Percentiles rank a stretch among this genome's conserved stretches.
Evolutionary conservation across 2,797 vertebrate genomes (phyloP).

Genomic region (Sus cebifrons): DNA sequence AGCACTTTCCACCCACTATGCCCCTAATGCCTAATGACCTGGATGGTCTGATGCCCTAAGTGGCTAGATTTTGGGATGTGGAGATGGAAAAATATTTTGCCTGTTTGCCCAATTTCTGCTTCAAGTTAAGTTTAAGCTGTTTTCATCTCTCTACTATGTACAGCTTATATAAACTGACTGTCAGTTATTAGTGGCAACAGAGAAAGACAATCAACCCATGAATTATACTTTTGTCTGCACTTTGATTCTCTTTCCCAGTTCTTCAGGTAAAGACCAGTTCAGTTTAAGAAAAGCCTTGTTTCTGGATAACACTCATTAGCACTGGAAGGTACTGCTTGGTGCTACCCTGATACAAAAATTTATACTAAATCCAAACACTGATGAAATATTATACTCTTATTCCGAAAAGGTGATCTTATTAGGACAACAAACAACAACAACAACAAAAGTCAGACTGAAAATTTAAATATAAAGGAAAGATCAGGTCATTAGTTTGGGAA

Average conservation of each 20-base stretch:
- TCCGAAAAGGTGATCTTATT: conserved; percentile 27
- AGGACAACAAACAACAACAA: conserved; percentile 59
- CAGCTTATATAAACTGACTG: conserved; percentile 60
- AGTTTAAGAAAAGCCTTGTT: conserved; percentile 54
- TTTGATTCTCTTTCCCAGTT: conserved; percentile 30
- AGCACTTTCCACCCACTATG: conserved; percentile 55
- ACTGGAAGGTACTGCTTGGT: not conserved
- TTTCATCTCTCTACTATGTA: conserved; percentile 67
- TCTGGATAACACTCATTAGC: conserved; percentile 31
- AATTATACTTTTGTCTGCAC: conserved; percentile 60
- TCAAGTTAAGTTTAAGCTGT: conserved; percentile 76
- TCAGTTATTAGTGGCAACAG: conserved; percentile 33
- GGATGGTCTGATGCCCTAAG: conserved; percentile 72
- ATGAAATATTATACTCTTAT: conserved; percentile 51
- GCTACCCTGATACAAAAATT: not conserved
- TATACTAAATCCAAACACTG: not conserved
- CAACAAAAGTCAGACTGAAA: not conserved
- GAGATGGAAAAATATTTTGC: conserved; percentile 79
- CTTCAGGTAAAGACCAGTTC: not conserved
- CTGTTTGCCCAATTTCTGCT: conserved; percentile 77
- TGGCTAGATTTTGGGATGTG: conserved; percentile 77
- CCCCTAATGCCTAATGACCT: conserved; percentile 72
- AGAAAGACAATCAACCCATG: conserved; percentile 43
- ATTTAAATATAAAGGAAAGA: conserved; percentile 55
- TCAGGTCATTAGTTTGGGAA: not conserved